Base-by-base conservation (phyloP, 2,797 vertebrate species). In the Anguilla anguilla region DNA sequence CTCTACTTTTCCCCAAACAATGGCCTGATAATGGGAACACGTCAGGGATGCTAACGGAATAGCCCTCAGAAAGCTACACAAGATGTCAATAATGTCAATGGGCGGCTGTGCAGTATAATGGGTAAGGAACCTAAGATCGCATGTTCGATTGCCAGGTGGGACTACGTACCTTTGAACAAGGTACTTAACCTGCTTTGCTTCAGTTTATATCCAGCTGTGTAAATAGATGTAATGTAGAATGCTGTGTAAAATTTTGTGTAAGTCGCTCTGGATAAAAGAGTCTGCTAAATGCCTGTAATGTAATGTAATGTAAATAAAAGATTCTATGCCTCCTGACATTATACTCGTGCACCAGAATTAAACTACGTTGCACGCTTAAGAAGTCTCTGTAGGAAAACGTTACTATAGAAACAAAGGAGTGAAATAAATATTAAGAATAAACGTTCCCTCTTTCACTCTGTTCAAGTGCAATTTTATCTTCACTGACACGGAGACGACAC, bases 371-470 rank as follows among this genome's bases (percentile, higher is more conserved):
- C 72, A 74, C 84, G 67, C 89, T 90, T n/a, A 86, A 88, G 88
- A 55, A 74, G 77, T n/a, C 49, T 85, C 89, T 88, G 86, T 74
- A 69, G 1, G 1, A 55, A 84, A 84, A 53, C 11, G 93, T 94
- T 91, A 88, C 94, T 91, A 92, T 89, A 64, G 93, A 81, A 89
- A 93, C 90, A 31, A 79, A 87, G 59, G 81, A 90, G 89, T 90
- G 89, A 92, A 91, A 89, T 88, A 87, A 13, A 92, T 77, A 39
- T 77, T 39, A 77, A 3, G 72, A 39, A 77, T 39, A 77, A 77
- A 57, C 2, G 35, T 17, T 15, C 13, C 77, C 43, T 0, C 43
- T 46, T 28, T 81, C 35, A 39, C 39, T 79, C 25, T 6, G 13
- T 31, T 74, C 67, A 93, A 89, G 85, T 89, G 86, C 79, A 51